Conservation (phyloP, 2,888 invertebrate species). For the Resseliella maxima region DNA sequence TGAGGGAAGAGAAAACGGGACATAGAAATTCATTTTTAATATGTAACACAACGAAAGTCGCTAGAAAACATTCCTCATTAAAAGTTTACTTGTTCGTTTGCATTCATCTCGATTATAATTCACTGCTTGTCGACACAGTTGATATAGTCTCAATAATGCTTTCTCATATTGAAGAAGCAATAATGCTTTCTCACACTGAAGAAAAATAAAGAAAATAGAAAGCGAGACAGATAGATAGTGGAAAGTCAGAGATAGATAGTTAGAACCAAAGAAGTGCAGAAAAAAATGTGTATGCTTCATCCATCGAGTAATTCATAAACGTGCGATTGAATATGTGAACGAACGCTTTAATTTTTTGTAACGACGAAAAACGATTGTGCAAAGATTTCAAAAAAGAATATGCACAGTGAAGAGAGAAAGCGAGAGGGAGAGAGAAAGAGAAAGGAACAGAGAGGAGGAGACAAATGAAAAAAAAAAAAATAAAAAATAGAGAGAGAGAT, state of each 20-base stretch:
- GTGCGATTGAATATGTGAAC: background rate
- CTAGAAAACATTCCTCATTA: conserved; percentile 25
- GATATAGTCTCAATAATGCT: background rate
- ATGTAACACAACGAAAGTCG: background rate
- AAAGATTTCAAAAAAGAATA: background rate
- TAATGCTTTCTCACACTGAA: background rate
- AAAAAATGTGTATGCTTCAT: background rate
- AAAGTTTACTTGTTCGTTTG: conserved; percentile 41
- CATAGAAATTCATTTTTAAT: background rate
- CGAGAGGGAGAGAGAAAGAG: too few species aligned
- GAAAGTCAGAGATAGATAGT: background rate
- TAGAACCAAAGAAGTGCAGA: too few species aligned
- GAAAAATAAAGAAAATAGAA: too few species aligned
- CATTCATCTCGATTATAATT: conserved; percentile 35
- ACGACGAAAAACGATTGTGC: background rate
- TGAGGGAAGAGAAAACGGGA: background rate
- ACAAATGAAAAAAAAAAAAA: background rate
- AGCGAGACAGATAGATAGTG: too few species aligned
- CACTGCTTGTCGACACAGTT: background rate
- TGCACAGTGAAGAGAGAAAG: too few species aligned
- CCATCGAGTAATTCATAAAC: conserved; percentile 29
- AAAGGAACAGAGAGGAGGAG: too few species aligned
- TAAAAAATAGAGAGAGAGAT: background rate
- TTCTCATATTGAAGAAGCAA: background rate
- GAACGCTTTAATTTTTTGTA: background rate